A percentile compares a stretch with the other conserved stretches of the same genome.
Conservation (phyloP, 2,888 invertebrate species). For the Cephus rjabovi region DNA sequence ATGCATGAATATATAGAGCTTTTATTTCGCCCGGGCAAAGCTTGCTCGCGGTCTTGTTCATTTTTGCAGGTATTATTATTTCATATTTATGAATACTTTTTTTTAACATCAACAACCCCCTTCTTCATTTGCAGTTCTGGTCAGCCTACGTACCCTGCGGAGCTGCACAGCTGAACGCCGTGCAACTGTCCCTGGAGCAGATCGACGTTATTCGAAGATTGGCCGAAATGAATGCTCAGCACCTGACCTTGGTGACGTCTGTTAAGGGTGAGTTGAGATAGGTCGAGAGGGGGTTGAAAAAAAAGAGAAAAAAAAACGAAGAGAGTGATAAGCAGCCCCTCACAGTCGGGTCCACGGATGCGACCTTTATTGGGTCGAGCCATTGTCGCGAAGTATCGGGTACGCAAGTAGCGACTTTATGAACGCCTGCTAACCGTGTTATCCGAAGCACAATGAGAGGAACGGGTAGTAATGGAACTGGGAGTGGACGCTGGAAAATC, state of each 20-base stretch:
- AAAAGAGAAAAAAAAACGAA: no score
- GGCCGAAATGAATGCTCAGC: conserved; percentile 79
- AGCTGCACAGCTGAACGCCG: conserved; percentile 85
- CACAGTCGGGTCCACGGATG: no score
- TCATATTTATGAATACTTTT: not conserved
- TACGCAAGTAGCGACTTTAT: no score
- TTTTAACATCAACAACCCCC: conserved; percentile 1
- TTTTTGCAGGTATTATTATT: conserved; percentile 6
- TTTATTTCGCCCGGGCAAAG: no score
- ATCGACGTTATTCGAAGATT: conserved; percentile 85
- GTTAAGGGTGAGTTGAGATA: conserved; percentile 62
- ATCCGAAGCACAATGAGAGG: not conserved
- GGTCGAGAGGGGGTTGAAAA: no score
- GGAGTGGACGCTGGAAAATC: not conserved
- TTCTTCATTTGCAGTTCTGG: conserved; percentile 78
- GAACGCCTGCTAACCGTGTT: no score
- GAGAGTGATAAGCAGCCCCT: no score
- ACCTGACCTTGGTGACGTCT: conserved; percentile 79
- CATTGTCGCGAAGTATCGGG: no score
- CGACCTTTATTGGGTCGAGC: no score
- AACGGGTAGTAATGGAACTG: not conserved
- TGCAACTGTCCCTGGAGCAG: conserved; percentile 86
- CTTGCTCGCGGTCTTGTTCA: not conserved
- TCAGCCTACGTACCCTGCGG: conserved; percentile 90
- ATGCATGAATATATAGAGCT: no score